phyloP scores from a whole-genome alignment of 1,140 invertebrate genomes.

The Drosophila arawakana region DNA sequence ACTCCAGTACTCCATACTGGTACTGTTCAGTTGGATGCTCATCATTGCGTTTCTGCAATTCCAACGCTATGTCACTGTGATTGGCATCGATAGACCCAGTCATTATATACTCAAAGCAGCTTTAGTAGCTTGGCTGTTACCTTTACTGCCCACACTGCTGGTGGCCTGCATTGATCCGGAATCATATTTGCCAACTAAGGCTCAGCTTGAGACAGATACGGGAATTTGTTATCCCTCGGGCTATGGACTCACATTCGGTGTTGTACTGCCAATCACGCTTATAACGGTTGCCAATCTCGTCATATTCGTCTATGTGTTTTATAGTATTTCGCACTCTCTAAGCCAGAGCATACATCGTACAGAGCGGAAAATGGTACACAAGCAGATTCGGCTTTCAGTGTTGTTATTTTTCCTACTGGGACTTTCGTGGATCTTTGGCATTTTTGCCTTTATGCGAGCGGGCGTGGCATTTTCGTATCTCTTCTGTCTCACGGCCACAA shows the following conservation, averaged over 20 bases:
- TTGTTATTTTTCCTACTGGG: conserved; percentile 88
- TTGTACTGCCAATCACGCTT: conserved; percentile 86
- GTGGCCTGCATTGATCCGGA: conserved; percentile 84
- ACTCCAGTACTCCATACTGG: conserved; percentile 87
- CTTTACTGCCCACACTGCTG: conserved; percentile 85
- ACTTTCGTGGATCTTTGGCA: conserved; percentile 88
- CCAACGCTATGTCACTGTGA: conserved; percentile 87
- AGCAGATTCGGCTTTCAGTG: conserved; percentile 86
- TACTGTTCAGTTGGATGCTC: conserved; percentile 89
- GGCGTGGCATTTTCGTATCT: conserved; percentile 86
- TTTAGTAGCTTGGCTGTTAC: conserved; percentile 86
- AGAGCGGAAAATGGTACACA: conserved; percentile 39
- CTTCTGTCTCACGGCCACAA: conserved; percentile 87
- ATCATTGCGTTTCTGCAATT: conserved; percentile 88
- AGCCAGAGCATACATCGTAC: conserved; percentile 85
- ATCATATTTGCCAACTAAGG: conserved; percentile 85
- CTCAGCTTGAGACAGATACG: conserved; percentile 43
- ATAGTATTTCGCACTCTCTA: conserved; percentile 85
- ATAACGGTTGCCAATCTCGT: conserved; percentile 87
- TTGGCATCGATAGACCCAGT: conserved; percentile 85
- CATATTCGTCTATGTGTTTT: conserved; percentile 86
- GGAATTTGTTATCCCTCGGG: conserved; percentile 87
- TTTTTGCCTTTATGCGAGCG: conserved; percentile 85
- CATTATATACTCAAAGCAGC: conserved; percentile 86
- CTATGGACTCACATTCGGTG: conserved; percentile 85